A percentile compares a stretch with the other conserved stretches of the same genome.
Evolutionary conservation across 2,888 invertebrate genomes (phyloP).

Genomic region (Apodemia hepburni): DNA sequence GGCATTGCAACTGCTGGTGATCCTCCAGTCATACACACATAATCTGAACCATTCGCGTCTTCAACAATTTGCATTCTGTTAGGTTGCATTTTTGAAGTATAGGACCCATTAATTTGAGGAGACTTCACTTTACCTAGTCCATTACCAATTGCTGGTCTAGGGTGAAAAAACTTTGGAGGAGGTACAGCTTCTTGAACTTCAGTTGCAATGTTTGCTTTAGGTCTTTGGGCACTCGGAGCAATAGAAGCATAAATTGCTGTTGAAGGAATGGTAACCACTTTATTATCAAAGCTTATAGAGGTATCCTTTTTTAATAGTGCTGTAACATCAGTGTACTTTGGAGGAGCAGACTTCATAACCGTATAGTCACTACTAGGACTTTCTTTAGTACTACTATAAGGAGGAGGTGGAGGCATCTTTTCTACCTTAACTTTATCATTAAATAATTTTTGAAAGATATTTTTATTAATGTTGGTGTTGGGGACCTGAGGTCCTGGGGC

Average conservation of each 20-base stretch:
- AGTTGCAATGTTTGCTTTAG: constrained; percentile 75
- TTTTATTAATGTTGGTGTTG: constrained; percentile 53
- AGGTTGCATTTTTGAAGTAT: constrained; percentile 45
- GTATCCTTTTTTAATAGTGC: constrained; percentile 59
- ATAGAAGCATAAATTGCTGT: constrained; percentile 77
- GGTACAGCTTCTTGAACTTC: constrained; percentile 76
- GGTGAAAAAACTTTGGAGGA: constrained; percentile 78
- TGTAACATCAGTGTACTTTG: constrained; percentile 72
- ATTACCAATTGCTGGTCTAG: constrained; percentile 81
- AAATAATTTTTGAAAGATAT: constrained; percentile 46
- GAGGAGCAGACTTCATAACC: constrained; percentile 72
- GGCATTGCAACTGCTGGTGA: constrained; percentile 71
- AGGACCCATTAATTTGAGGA: constrained; percentile 54
- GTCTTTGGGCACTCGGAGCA: constrained; percentile 75
- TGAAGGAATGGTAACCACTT: constrained; percentile 67
- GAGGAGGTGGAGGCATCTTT: constrained; percentile 75
- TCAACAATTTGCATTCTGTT: constrained; percentile 79
- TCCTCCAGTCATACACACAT: constrained; percentile 92
- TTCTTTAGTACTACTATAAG: constrained; percentile 52
- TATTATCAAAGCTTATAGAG: constrained; percentile 62
- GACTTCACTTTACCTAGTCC: constrained; percentile 64
- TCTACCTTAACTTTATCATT: constrained; percentile 73
- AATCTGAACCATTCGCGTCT: constrained; percentile 89
- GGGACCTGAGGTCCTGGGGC: constrained; percentile 69
- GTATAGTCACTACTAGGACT: constrained; percentile 67